Conservation (phyloP, 2,797 vertebrate species). For the Phrynocephalus vlangalii region DNA sequence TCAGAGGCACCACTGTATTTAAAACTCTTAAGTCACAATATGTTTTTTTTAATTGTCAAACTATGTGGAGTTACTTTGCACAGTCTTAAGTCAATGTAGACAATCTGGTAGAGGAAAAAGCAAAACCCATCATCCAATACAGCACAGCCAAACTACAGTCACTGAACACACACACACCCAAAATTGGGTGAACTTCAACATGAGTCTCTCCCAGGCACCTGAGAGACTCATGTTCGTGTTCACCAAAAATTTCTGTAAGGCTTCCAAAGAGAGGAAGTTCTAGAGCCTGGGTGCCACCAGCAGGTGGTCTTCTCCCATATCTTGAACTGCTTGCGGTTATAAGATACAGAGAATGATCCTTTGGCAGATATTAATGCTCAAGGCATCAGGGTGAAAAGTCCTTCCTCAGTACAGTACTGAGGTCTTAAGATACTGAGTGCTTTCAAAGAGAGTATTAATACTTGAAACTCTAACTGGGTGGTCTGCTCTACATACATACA, state of each 20-base stretch:
- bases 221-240: too few relatives aligned
- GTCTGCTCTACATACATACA: too few relatives aligned
- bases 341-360: too few relatives aligned
- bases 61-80: background rate
- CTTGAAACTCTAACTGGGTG: too few relatives aligned
- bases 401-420: too few relatives aligned
- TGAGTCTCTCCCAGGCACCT: background rate
- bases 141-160: background rate
- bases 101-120: background rate
- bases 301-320: background rate
- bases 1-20: background rate
- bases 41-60: background rate
- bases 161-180: background rate
- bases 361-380: too few relatives aligned
- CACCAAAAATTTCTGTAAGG: background rate
- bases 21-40: background rate
- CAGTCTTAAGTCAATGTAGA: background rate
- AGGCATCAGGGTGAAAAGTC: too few relatives aligned
- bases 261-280: background rate
- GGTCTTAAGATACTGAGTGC: too few relatives aligned
- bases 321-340: too few relatives aligned
- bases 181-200: background rate
- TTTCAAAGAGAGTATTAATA: too few relatives aligned
- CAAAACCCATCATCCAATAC: background rate
- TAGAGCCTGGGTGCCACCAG: background rate